Evolutionary conservation across 2,888 invertebrate genomes (phyloP).

Genomic region (Cheilosia grossa): DNA sequence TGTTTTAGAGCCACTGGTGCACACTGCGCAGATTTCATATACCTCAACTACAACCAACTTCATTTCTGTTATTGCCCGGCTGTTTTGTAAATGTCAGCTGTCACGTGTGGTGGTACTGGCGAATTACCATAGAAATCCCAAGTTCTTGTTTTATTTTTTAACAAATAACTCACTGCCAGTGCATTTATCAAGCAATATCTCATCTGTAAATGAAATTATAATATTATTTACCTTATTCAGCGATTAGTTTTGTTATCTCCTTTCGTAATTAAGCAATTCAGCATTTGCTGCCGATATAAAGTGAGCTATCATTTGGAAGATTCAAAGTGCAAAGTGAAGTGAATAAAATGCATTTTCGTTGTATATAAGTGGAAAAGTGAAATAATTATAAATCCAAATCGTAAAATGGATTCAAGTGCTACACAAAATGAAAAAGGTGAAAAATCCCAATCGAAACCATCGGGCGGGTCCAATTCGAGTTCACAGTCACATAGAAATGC

Average conservation of each 20-base stretch:
- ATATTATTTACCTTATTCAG: neutral
- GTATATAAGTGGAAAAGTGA: neutral
- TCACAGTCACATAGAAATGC: neutral
- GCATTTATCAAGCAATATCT: neutral
- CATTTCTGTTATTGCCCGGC: slow-evolving; percentile 53
- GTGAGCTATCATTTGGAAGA: neutral
- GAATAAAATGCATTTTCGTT: neutral
- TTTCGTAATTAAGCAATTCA: neutral
- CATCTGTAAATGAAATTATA: neutral
- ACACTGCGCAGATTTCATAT: neutral
- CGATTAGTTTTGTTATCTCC: neutral
- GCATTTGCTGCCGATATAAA: neutral
- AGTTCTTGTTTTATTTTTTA: neutral
- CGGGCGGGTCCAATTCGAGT: neutral
- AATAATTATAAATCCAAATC: neutral
- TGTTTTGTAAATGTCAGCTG: slow-evolving; percentile 50
- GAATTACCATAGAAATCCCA: neutral
- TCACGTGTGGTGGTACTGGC: slow-evolving; percentile 32
- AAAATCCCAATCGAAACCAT: neutral
- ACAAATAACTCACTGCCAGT: neutral
- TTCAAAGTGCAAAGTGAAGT: neutral
- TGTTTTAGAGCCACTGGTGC: slow-evolving; percentile 43
- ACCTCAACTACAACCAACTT: slow-evolving; percentile 41
- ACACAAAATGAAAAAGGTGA: neutral
- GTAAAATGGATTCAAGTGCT: slow-evolving; percentile 29